Evolutionary conservation across 2,888 invertebrate genomes (phyloP).

Genomic region (Morinoia aosen): DNA sequence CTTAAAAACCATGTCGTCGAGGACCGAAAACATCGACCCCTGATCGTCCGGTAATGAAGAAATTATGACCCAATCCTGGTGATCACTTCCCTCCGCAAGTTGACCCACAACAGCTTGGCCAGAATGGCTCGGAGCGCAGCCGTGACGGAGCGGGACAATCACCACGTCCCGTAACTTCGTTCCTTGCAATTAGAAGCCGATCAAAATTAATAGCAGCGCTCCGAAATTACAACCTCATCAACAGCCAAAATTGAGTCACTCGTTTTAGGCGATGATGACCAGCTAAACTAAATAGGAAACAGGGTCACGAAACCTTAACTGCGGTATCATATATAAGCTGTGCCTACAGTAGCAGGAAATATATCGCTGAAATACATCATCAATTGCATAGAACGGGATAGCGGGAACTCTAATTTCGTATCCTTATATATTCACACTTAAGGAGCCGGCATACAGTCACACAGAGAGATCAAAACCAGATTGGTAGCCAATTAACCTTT

Average conservation of each 20-base stretch:
- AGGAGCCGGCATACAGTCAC: neutral
- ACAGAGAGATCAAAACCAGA: neutral
- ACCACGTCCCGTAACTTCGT: conserved; percentile 19
- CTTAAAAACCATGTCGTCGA: neutral
- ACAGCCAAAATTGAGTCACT: conserved; percentile 35
- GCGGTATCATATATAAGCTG: neutral
- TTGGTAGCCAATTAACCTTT: neutral
- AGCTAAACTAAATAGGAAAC: neutral
- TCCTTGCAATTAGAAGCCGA: conserved; percentile 2
- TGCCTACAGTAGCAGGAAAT: neutral
- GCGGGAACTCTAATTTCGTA: neutral
- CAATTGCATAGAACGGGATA: neutral
- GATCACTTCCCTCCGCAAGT: neutral
- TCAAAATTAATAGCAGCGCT: conserved; percentile 30
- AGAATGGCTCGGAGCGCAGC: neutral
- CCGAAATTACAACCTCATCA: conserved; percentile 25
- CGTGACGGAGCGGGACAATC: neutral
- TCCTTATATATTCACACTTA: neutral
- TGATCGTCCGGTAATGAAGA: neutral
- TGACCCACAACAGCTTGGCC: neutral
- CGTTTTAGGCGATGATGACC: neutral
- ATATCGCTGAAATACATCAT: neutral
- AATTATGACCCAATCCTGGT: neutral
- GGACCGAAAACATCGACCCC: neutral
- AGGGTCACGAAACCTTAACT: neutral